These are phyloP conservation scores for Spialia ferax DNA, from an alignment of 2,888 invertebrate species.

Conservation along the genomic window DNA sequence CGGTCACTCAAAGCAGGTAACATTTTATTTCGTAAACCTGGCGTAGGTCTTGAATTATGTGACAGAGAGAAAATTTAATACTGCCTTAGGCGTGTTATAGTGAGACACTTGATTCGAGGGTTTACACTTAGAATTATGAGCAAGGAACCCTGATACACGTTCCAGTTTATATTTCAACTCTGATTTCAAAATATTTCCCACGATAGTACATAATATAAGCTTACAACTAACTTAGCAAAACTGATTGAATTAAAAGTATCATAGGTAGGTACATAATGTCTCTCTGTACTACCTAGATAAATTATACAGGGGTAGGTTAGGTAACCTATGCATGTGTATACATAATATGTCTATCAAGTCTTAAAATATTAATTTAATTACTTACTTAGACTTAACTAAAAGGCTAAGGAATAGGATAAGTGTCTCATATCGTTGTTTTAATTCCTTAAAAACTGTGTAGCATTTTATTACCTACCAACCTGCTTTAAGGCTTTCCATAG, in stretches of 20 bases:
- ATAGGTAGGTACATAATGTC: background rate
- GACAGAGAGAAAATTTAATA: conserved; percentile 8
- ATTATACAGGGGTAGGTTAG: too few relatives aligned
- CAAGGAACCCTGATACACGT: conserved; percentile 55
- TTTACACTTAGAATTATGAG: background rate
- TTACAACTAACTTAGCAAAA: conserved; percentile 19
- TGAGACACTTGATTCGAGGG: background rate
- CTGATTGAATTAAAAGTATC: background rate
- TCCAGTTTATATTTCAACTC: conserved; percentile 65
- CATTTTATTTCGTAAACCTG: conserved; percentile 2
- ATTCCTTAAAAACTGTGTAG: too few relatives aligned
- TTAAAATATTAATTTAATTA: too few relatives aligned
- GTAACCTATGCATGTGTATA: too few relatives aligned
- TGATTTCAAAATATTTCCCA: conserved; percentile 76
- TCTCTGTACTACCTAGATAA: too few relatives aligned
- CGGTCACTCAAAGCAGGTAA: background rate
- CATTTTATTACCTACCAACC: too few relatives aligned
- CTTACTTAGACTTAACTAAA: too few relatives aligned
- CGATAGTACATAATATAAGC: conserved; percentile 56
- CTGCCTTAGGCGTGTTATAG: background rate
- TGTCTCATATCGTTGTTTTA: too few relatives aligned
- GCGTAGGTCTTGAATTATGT: conserved; percentile 16
- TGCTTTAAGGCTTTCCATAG: too few relatives aligned
- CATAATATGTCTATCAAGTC: too few relatives aligned
- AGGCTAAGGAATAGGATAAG: too few relatives aligned